phyloP scores from a whole-genome alignment of 2,797 vertebrate genomes.

The Cossypha caffra region DNA sequence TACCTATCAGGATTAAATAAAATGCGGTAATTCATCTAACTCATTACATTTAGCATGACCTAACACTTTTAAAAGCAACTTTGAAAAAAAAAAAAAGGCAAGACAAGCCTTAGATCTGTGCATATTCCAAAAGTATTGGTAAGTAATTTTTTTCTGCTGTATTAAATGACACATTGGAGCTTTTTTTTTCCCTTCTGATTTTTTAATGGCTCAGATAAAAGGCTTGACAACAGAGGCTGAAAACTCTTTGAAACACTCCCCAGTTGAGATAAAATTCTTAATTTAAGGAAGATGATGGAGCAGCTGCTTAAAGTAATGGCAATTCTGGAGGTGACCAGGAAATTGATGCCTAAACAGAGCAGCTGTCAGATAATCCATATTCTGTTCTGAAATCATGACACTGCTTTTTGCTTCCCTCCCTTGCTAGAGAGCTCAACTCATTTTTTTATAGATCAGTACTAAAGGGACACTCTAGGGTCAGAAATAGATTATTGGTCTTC shows the following conservation, averaged over 20 bases:
- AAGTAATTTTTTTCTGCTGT: neutral
- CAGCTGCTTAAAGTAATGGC: neutral
- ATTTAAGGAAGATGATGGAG: neutral
- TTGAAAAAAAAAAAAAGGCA: neutral
- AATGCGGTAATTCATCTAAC: neutral
- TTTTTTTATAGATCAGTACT: neutral
- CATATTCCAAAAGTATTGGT: neutral
- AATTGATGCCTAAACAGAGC: neutral
- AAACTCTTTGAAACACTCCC: conserved; percentile 20
- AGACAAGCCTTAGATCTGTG: neutral
- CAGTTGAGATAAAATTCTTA: neutral
- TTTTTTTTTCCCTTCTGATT: neutral
- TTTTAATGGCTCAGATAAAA: conserved; percentile 48
- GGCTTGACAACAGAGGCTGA: conserved; percentile 19
- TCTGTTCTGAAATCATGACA: neutral
- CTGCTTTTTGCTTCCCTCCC: neutral
- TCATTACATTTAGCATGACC: neutral
- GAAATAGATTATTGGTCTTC: neutral
- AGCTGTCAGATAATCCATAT: neutral
- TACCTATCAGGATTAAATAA: neutral
- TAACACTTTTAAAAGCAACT: neutral
- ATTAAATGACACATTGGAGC: neutral
- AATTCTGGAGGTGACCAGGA: neutral
- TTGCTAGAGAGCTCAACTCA: neutral
- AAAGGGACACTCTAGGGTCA: neutral